Percentiles rank a stretch among this genome's conserved stretches.
Evolutionary conservation across 2,797 vertebrate genomes (phyloP).

Genomic region (Dendrocincla tyrannina): DNA sequence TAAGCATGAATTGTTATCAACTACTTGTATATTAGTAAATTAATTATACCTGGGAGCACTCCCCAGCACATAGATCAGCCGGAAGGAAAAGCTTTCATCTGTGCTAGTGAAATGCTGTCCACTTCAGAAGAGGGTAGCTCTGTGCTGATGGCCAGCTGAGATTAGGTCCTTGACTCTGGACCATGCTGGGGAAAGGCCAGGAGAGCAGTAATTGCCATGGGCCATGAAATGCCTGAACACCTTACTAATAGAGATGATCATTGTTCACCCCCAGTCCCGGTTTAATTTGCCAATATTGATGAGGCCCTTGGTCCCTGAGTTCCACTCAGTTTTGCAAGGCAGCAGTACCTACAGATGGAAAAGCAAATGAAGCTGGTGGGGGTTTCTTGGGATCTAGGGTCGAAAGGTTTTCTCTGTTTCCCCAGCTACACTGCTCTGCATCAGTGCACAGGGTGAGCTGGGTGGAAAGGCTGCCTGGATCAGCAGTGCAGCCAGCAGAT

Average conservation of each 20-base stretch:
- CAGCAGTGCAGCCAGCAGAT: slow-evolving; percentile 36
- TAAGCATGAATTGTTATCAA: neutral
- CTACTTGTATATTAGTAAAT: neutral
- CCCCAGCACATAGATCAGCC: neutral
- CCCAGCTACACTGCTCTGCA: rapidly evolving
- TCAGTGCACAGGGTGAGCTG: neutral
- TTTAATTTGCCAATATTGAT: neutral
- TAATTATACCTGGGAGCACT: neutral
- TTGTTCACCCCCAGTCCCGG: neutral
- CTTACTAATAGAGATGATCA: neutral
- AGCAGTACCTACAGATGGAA: neutral
- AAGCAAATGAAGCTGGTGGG: neutral
- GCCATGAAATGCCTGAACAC: neutral
- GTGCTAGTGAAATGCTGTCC: neutral
- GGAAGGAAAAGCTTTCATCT: neutral
- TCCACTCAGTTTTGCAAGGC: neutral
- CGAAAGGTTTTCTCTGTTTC: neutral
- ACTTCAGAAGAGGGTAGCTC: neutral
- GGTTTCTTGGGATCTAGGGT: neutral
- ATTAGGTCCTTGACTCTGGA: neutral
- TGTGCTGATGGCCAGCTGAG: neutral
- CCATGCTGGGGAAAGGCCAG: neutral
- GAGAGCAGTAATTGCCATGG: neutral
- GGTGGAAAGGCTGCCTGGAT: neutral
- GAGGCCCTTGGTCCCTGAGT: neutral